These are phyloP conservation scores for Thelaira solivaga DNA, from an alignment of 2,888 invertebrate species.

Conservation along the genomic window DNA sequence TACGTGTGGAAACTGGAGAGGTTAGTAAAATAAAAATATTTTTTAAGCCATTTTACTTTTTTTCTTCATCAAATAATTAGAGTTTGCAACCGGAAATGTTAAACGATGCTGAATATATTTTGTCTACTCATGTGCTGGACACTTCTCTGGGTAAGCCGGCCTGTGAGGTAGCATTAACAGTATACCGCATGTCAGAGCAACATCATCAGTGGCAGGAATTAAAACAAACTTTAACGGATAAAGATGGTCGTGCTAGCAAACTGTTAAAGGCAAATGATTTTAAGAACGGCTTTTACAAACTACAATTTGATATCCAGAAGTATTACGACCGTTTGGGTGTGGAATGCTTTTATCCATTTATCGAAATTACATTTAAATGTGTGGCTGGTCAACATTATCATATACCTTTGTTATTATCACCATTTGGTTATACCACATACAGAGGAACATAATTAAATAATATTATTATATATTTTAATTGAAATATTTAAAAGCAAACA, in stretches of 20 bases:
- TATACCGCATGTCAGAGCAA: slow-evolving; percentile 80
- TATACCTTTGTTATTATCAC: slow-evolving; percentile 85
- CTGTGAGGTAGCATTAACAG: slow-evolving; percentile 81
- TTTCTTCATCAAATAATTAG: slow-evolving; percentile 29
- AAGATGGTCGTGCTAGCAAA: slow-evolving; percentile 83
- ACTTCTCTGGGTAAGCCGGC: slow-evolving; percentile 84
- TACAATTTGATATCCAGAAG: slow-evolving; percentile 84
- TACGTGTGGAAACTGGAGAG: slow-evolving; percentile 68
- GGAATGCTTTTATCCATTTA: slow-evolving; percentile 85
- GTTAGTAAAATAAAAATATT: slow-evolving; percentile 28
- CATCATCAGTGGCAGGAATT: slow-evolving; percentile 83
- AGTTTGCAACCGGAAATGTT: slow-evolving; percentile 34
- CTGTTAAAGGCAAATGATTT: slow-evolving; percentile 81
- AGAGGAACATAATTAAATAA: slow-evolving; percentile 78
- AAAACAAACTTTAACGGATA: slow-evolving; percentile 81
- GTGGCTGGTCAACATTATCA: slow-evolving; percentile 84
- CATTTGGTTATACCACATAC: slow-evolving; percentile 88
- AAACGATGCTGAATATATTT: slow-evolving; percentile 78
- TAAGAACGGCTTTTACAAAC: slow-evolving; percentile 83
- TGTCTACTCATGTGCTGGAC: slow-evolving; percentile 87
- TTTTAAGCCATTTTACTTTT: background rate
- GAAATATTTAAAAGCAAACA: too few relatives aligned
- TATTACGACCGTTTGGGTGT: slow-evolving; percentile 82
- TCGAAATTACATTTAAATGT: slow-evolving; percentile 86
- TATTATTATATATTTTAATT: too few relatives aligned